Base-by-base conservation (phyloP, 1,140 invertebrate genomes). In the Papilio polyxenes region DNA sequence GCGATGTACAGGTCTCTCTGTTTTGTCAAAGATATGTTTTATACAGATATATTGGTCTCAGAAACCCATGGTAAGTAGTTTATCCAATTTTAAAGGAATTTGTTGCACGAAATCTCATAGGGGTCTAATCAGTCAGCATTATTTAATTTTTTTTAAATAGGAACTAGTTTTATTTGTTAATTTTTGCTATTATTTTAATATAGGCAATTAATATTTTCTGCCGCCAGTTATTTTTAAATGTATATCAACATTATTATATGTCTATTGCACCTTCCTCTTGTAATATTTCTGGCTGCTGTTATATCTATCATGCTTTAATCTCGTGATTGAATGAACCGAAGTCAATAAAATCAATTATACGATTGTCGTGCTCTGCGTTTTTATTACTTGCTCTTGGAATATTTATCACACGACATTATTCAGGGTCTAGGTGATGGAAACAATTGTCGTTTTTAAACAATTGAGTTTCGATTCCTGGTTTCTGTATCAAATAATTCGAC, bases 261-360 rank as follows among this genome's bases (percentile, higher is more conserved):
- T 23, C n/a, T 10, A 62, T 62, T 20, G 59, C 8, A 9, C n/a
- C 10, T 62, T 62, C 23, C 59, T n/a, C 20, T 7, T 23, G n/a
- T 31, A 23, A 20, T 65, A 65, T 65, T n/a, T 17, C 3, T 17
- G 17, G 15, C 53, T 31, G 23, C 23, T 31, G 5, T 56, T 56
- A 56, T 56, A 31, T 13, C 62, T 31, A 65, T 65, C 62, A 65
- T 31, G 62, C 62, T 31, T 10, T 20, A 11, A 31, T 65, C 62
- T 65, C 62, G 62, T 65, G 62, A 65, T 65, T 65, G 62, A 65
- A 65, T 65, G 20, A 65, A 65, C 11, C 62, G 62, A 31, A 65
- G 20, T 23, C 31, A 65, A 65, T 65, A 65, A 65, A 65, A 65
- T 65, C 62, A 65, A 65, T 65, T 65, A 65, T 31, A 65, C 23